Evolutionary conservation across 2,888 invertebrate species (phyloP).

Genomic region (Pseudoips prasinana): DNA sequence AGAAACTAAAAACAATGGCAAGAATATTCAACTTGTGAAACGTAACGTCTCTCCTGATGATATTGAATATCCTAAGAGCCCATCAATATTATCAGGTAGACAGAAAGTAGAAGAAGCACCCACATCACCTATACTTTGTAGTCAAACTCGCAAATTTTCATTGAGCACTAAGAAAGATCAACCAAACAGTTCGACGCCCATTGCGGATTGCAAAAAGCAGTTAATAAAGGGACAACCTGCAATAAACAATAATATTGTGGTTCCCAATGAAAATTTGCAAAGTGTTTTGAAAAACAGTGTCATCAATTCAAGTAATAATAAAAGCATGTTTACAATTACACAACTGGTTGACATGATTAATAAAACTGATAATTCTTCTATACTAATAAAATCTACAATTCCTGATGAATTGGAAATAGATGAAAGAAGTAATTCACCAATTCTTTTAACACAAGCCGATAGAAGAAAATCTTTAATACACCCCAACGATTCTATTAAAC

Average conservation of each 20-base stretch:
- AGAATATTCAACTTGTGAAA: conserved; percentile 11
- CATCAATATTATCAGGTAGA: conserved; percentile 65
- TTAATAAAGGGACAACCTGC: conserved; percentile 37
- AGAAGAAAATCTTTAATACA: conserved; percentile 34
- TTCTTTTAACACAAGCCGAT: conserved; percentile 58
- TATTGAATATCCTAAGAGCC: conserved; percentile 45
- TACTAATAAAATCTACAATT: conserved; percentile 9
- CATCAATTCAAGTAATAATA: conserved; percentile 45
- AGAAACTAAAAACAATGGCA: conserved; percentile 7
- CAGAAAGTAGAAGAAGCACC: conserved; percentile 25
- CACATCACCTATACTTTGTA: conserved; percentile 63
- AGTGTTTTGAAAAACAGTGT: conserved; percentile 23
- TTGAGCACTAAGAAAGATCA: conserved; percentile 44
- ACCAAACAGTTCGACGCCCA: conserved; percentile 42
- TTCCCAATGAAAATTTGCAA: conserved; percentile 15
- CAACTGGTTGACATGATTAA: conserved; percentile 73
- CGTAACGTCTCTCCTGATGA: conserved; percentile 16
- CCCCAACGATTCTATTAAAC: conserved; percentile 17
- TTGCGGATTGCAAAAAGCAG: conserved; percentile 38
- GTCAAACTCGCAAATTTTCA: conserved; percentile 53
- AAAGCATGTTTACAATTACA: conserved; percentile 71
- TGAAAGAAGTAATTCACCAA: conserved; percentile 59
- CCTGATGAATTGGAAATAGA: conserved; percentile 19
- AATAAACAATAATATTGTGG: conserved; percentile 20
- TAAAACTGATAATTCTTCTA: conserved; percentile 40